Percentiles rank a stretch among this genome's conserved stretches.
phyloP scores from a whole-genome alignment of 2,797 vertebrate species.

The Phrynocephalus forsythii region DNA sequence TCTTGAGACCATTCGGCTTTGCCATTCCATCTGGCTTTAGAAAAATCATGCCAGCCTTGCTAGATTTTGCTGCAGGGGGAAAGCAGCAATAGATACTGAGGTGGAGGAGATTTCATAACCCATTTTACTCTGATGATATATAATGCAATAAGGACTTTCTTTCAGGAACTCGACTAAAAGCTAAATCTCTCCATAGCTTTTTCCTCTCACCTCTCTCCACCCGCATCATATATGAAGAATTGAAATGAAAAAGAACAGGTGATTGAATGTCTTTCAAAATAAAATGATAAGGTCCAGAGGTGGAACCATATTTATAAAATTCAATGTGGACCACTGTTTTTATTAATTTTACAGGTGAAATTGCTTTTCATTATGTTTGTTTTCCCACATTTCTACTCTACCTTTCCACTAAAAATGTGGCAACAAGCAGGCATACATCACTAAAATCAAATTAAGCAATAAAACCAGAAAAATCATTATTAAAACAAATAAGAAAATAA shows the following conservation, averaged over 20 bases:
- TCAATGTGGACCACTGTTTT: no score
- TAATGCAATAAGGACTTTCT: conserved; percentile 18
- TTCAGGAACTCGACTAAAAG: conserved; percentile 12
- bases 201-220: not conserved
- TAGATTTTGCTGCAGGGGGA: conserved; percentile 32
- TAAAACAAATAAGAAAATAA: no score
- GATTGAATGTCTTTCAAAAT: not conserved
- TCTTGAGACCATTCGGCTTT: conserved; percentile 54
- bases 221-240: not conserved
- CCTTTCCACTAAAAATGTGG: no score
- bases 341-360: no score
- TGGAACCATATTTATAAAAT: no score
- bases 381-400: no score
- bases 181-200: conserved; percentile 15
- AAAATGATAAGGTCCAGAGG: not conserved
- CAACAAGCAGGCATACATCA: no score
- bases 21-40: conserved; percentile 63
- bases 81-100: conserved; percentile 27
- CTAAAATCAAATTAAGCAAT: no score
- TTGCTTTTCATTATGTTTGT: no score
- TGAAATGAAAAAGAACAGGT: not conserved
- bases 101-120: conserved; percentile 41
- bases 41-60: not conserved
- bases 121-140: conserved; percentile 53
- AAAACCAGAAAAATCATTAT: no score